Base-by-base conservation (phyloP, 2,888 invertebrate species). In the Druceiella hillmani region DNA sequence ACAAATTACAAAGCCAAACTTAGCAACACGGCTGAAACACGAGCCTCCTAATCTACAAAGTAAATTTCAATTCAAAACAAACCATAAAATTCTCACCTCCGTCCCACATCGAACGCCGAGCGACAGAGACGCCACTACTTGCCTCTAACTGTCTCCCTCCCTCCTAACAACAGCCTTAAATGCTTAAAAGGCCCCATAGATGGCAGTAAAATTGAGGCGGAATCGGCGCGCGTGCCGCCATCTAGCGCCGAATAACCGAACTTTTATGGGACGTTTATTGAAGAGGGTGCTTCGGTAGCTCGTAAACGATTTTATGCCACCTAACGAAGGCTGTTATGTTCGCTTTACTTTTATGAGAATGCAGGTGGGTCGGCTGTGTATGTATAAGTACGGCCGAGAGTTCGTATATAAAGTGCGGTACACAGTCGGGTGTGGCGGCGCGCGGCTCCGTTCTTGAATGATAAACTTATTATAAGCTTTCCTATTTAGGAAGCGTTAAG, bases 251-350 rank as follows among this genome's bases (percentile, higher is more conserved):
- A 60, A 62, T 66, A 67, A 66, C 65, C 56, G 64, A 72, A 71
- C 71, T 70, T 69, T 70, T 70, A 70, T 64, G 59, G 66, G 61
- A 61, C 66, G 62, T 67, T 71, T 65, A 68, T 68, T 66, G 68
- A 64, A 68, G 70, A 68, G 70, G 66, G 68, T 66, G 66, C 70
- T 70, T 68, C 64, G 64, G 68, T 65, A 67, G 68, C 64, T 70
- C 70, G 68, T 70, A 69, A 70, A 69, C 67, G 68, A 66, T 69
- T 70, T 69, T 68, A 70, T 64, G 64, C 61, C 61, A 65, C 62
- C 65, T 65, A 65, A 65, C 68, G 61, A 66, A 66, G 67, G 66
- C 63, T 59, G 62, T 62, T 65, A n/a, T n/a, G n/a, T n/a, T n/a
- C n/a, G n/a, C n/a, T n/a, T n/a, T n/a, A n/a, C n/a, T n/a, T n/a